phyloP scores from a whole-genome alignment of 2,888 invertebrate genomes.

The Meandrusa payeni region DNA sequence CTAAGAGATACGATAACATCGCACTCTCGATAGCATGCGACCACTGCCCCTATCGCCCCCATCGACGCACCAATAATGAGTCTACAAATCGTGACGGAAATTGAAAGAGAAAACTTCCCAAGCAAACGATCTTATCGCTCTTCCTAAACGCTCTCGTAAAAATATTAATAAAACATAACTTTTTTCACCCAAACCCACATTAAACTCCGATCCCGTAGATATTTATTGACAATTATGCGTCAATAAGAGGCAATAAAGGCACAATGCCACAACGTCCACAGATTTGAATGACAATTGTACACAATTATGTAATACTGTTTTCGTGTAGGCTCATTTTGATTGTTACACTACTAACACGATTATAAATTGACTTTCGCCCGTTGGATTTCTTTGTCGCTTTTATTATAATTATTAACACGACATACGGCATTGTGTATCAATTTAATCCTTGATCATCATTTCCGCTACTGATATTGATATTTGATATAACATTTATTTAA shows the following conservation, averaged over 20 bases:
- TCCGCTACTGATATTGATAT: slow-evolving; percentile 49
- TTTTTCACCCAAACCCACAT: slow-evolving; percentile 81
- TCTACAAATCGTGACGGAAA: slow-evolving; percentile 80
- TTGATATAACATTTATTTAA: too few species aligned
- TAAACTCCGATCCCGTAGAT: slow-evolving; percentile 77
- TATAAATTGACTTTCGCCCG: slow-evolving; percentile 69
- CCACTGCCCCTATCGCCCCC: slow-evolving; percentile 78
- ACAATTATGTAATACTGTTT: slow-evolving; percentile 78
- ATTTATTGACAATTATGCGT: slow-evolving; percentile 80
- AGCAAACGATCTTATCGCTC: slow-evolving; percentile 74
- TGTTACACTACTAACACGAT: slow-evolving; percentile 70
- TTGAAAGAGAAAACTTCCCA: slow-evolving; percentile 80
- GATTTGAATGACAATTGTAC: slow-evolving; percentile 80
- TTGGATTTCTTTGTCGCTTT: slow-evolving; percentile 61
- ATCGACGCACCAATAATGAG: slow-evolving; percentile 75
- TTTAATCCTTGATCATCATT: slow-evolving; percentile 53
- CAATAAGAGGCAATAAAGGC: slow-evolving; percentile 79
- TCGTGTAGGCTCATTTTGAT: slow-evolving; percentile 76
- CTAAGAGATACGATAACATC: slow-evolving; percentile 74
- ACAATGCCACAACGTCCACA: slow-evolving; percentile 77
- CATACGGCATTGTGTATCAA: slow-evolving; percentile 58
- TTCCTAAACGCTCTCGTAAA: slow-evolving; percentile 79
- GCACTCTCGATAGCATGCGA: slow-evolving; percentile 65
- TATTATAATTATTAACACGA: slow-evolving; percentile 73
- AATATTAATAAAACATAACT: slow-evolving; percentile 81